Evolutionary conservation across 2,797 vertebrate genomes (phyloP).

Genomic region (Tauraco hartlaubi): DNA sequence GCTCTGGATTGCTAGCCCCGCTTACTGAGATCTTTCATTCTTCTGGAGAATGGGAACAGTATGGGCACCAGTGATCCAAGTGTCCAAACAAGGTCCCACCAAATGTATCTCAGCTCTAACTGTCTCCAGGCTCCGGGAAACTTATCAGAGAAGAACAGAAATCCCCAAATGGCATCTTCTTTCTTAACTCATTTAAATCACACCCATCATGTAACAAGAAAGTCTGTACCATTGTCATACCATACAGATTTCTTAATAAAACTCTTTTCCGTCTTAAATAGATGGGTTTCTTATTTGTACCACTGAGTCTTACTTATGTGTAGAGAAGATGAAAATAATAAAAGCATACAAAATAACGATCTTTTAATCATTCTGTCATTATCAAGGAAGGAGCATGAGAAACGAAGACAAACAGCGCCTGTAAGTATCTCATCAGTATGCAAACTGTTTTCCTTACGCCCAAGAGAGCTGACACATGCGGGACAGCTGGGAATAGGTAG

Average conservation of each 20-base stretch:
- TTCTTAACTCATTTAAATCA: neutral
- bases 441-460: neutral
- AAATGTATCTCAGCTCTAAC: neutral
- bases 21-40: neutral
- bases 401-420: neutral
- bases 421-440: neutral
- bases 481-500: slow-evolving; percentile 6
- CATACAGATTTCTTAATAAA: slow-evolving; percentile 14
- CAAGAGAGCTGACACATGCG: neutral
- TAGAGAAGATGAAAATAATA: neutral
- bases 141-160: neutral
- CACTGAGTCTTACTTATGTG: neutral
- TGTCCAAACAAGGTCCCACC: neutral
- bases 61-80: neutral
- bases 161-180: neutral
- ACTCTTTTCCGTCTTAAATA: neutral
- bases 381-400: neutral
- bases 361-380: neutral
- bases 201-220: neutral
- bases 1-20: neutral
- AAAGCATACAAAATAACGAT: neutral
- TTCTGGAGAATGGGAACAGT: neutral
- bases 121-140: neutral
- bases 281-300: neutral
- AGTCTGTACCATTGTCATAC: neutral